phyloP scores from a whole-genome alignment of 2,797 vertebrate species.

The Lithobates pipiens region DNA sequence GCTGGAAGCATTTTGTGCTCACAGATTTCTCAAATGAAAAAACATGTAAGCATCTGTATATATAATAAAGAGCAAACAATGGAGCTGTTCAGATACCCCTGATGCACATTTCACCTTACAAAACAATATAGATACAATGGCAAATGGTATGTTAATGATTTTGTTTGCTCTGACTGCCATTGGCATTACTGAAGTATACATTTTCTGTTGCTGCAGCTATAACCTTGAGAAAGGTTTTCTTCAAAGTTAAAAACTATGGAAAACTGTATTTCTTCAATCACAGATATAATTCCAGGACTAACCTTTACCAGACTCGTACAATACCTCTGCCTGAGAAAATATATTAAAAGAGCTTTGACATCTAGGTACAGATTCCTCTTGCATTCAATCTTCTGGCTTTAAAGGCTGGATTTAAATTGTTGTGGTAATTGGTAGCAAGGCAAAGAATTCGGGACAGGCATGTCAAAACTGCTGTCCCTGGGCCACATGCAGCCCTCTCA shows the following conservation, averaged over 20 bases:
- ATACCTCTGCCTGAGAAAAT: neutral
- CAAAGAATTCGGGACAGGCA: neutral
- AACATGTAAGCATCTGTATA: slow-evolving; percentile 36
- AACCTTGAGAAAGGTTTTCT: slow-evolving; percentile 52
- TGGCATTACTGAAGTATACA: slow-evolving; percentile 53
- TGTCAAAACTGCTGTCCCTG: neutral
- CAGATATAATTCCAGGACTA: neutral
- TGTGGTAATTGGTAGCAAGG: neutral
- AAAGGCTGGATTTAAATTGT: neutral
- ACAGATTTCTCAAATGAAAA: slow-evolving; percentile 40
- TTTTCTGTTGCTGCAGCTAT: slow-evolving; percentile 34
- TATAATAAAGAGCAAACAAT: slow-evolving; percentile 16
- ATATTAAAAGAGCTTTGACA: neutral
- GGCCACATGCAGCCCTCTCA: no score
- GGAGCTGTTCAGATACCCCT: slow-evolving; percentile 7
- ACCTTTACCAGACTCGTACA: neutral
- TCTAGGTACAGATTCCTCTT: neutral
- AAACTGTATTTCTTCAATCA: neutral
- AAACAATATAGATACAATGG: slow-evolving; percentile 44
- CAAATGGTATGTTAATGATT: slow-evolving; percentile 47
- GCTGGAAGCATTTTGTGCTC: slow-evolving; percentile 6
- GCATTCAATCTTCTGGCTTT: neutral
- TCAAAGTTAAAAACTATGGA: neutral
- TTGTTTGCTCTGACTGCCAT: slow-evolving; percentile 46
- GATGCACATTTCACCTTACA: slow-evolving; percentile 49